These are phyloP conservation scores for Hirtodrosophila cameraria DNA, from an alignment of 2,888 invertebrate genomes.

Conservation along the genomic window DNA sequence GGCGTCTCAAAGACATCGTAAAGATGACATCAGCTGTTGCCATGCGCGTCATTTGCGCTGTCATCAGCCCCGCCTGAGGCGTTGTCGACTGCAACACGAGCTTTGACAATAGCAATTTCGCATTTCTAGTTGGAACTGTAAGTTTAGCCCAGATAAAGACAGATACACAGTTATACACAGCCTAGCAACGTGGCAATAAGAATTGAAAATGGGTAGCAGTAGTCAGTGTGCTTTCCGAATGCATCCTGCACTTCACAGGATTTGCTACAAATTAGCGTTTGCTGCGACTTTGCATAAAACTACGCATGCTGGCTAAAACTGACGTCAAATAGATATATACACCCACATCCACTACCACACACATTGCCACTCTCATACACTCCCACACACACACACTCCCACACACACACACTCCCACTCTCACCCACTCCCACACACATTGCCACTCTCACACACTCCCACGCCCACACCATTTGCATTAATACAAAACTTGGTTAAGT, in stretches of 20 bases:
- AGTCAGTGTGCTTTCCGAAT: too few relatives aligned
- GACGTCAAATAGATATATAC: too few relatives aligned
- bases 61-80: conserved; percentile 48
- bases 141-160: conserved; percentile 3
- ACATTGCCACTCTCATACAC: neutral
- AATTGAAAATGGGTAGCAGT: too few relatives aligned
- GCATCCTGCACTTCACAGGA: neutral
- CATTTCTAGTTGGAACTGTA: conserved; percentile 32
- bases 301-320: too few relatives aligned
- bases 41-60: conserved; percentile 59
- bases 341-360: neutral
- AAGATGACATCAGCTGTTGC: conserved; percentile 57
- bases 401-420: neutral
- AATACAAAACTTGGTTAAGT: too few relatives aligned
- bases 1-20: conserved; percentile 23
- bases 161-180: neutral
- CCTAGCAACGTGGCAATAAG: too few relatives aligned
- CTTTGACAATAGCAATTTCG: conserved; percentile 36
- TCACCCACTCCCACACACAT: neutral
- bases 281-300: too few relatives aligned
- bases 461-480: neutral
- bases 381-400: neutral
- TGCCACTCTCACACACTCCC: neutral
- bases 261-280: neutral
- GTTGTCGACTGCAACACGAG: conserved; percentile 1